Percentiles rank a stretch among this genome's conserved stretches.
Conservation (phyloP, 2,888 invertebrate genomes). For the Perizoma affinitatum region DNA sequence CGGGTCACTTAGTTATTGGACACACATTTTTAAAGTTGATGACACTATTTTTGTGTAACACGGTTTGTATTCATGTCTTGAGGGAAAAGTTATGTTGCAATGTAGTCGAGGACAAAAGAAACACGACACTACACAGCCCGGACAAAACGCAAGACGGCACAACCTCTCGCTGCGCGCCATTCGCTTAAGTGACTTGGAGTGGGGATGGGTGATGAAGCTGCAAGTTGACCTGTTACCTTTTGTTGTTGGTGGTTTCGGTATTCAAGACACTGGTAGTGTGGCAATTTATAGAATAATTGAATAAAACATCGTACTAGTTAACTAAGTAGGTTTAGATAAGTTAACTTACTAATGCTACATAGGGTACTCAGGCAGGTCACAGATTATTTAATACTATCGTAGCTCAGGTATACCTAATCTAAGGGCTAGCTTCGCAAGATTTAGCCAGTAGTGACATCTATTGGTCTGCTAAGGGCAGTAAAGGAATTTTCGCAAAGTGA, state of each 20-base stretch:
- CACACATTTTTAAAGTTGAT: constrained; percentile 53
- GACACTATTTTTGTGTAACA: constrained; percentile 45
- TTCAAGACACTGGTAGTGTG: constrained; percentile 12
- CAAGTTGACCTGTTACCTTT: constrained; percentile 65
- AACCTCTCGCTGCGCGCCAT: constrained; percentile 75
- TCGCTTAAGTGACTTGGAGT: constrained; percentile 60
- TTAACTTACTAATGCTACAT: too few relatives aligned
- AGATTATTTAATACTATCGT: too few relatives aligned
- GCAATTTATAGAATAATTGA: background rate
- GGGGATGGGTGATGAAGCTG: constrained; percentile 74
- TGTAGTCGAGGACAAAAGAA: constrained; percentile 65
- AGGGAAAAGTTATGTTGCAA: constrained; percentile 52
- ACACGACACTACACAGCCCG: constrained; percentile 69
- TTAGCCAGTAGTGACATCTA: too few relatives aligned
- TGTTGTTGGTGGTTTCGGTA: constrained; percentile 34
- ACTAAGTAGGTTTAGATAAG: background rate
- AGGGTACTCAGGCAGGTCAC: too few relatives aligned
- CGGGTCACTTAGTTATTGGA: constrained; percentile 49
- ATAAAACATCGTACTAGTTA: background rate
- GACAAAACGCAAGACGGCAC: constrained; percentile 57
- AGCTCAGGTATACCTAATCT: too few relatives aligned
- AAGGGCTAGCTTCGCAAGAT: background rate
- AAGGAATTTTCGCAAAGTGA: too few relatives aligned
- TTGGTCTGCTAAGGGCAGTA: too few relatives aligned
- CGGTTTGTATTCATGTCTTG: constrained; percentile 61